A percentile compares a stretch with the other conserved stretches of the same genome.
Evolutionary conservation across 2,888 invertebrate species (phyloP).

Genomic region (Eristalis arbustorum): DNA sequence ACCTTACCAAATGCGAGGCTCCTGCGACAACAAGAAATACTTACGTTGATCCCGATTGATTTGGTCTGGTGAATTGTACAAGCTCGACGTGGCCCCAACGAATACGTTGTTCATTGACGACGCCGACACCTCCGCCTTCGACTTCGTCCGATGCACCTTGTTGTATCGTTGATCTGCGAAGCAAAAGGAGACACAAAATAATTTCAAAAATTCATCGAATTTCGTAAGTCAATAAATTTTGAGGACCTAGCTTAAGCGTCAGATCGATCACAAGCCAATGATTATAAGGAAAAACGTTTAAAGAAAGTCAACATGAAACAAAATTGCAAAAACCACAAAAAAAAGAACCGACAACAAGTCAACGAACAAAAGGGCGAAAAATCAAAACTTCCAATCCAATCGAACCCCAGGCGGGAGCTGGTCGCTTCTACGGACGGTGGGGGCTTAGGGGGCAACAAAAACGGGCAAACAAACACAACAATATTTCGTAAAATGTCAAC

Average conservation of each 20-base stretch:
- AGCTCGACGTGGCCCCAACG: conserved; percentile 78
- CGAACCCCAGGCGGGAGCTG: background rate
- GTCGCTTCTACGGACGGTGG: background rate
- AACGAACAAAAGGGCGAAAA: background rate
- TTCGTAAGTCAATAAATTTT: background rate
- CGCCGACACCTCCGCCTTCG: conserved; percentile 75
- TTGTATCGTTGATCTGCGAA: conserved; percentile 75
- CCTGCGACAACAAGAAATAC: conserved; percentile 59
- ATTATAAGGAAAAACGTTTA: conserved; percentile 66
- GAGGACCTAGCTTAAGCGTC: background rate
- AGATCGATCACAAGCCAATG: conserved; percentile 64
- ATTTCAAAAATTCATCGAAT: background rate
- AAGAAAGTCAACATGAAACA: conserved; percentile 68
- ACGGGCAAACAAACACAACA: background rate
- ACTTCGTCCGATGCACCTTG: conserved; percentile 76
- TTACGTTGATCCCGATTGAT: conserved; percentile 75
- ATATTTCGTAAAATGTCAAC: conserved; percentile 61
- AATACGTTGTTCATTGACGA: conserved; percentile 77
- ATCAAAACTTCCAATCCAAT: background rate
- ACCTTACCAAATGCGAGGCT: background rate
- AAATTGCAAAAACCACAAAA: conserved; percentile 24
- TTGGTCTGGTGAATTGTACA: conserved; percentile 79
- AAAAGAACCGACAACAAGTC: background rate
- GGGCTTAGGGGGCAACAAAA: conserved; percentile 16
- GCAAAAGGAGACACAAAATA: conserved; percentile 7